Evolutionary conservation across 2,113 vertebrate genomes (phyloP).

Genomic region (Coryphaenoides rupestris): DNA sequence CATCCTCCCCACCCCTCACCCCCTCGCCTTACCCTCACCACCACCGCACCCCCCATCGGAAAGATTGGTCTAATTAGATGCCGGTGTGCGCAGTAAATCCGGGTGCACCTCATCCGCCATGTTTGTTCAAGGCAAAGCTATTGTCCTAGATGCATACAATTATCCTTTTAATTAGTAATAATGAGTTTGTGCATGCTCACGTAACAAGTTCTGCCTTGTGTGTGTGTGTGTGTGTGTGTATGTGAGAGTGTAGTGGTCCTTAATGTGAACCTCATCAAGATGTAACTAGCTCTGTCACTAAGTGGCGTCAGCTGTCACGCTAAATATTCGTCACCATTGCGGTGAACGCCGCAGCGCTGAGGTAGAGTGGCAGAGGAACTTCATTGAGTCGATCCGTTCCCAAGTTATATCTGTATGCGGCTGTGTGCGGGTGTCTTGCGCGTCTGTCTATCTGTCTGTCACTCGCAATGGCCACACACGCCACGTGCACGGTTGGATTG

Average conservation of each 20-base stretch:
- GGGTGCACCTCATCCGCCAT: conserved; percentile 53
- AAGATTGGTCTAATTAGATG: conserved; percentile 31
- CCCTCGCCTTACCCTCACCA: no score
- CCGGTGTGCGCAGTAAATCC: conserved; percentile 25
- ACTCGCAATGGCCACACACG: not conserved
- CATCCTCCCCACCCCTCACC: no score
- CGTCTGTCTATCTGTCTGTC: conserved; percentile 6
- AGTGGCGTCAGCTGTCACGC: conserved; percentile 61
- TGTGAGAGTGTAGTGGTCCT: no score
- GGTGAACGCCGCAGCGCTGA: not conserved
- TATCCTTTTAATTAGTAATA: conserved; percentile 77
- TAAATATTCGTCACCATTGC: conserved; percentile 49
- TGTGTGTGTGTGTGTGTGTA: conserved; percentile 54
- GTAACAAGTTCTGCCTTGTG: conserved; percentile 70
- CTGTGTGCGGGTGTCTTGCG: no score
- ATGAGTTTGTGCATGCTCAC: conserved; percentile 72
- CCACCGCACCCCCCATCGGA: not conserved
- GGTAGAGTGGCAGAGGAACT: conserved; percentile 6
- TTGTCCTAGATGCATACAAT: conserved; percentile 76
- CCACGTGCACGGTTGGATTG: no score
- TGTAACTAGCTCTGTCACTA: conserved; percentile 67
- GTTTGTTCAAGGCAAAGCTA: conserved; percentile 52
- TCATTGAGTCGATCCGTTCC: conserved; percentile 11
- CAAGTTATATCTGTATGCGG: conserved; percentile 27
- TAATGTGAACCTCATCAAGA: conserved; percentile 74